These are phyloP conservation scores for Oryzias javanicus DNA, from an alignment of 2,113 vertebrate genomes.

Conservation along the genomic window DNA sequence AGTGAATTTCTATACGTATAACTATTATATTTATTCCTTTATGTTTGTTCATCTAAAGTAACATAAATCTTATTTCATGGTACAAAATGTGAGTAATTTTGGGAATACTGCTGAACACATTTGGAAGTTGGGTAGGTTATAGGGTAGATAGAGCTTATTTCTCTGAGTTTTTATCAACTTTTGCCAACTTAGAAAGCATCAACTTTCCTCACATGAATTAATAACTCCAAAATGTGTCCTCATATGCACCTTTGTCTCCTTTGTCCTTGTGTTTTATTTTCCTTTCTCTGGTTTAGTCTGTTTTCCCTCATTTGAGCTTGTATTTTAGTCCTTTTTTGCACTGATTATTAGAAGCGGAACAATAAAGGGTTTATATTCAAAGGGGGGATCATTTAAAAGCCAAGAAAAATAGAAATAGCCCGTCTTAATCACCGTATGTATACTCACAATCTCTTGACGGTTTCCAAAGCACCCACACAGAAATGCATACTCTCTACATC, in stretches of 20 bases:
- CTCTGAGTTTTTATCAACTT: conserved; percentile 23
- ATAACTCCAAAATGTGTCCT: conserved; percentile 26
- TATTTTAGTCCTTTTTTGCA: conserved; percentile 18
- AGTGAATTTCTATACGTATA: no score
- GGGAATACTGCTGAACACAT: conserved; percentile 20
- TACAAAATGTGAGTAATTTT: conserved; percentile 28
- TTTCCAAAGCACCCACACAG: conserved; percentile 40
- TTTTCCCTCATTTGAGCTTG: conserved; percentile 1
- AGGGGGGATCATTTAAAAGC: conserved; percentile 39
- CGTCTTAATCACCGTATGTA: conserved; percentile 47
- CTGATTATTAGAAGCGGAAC: conserved; percentile 57
- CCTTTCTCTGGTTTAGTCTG: conserved; percentile 7
- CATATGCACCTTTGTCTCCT: conserved; percentile 10
- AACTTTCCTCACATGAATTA: conserved; percentile 50
- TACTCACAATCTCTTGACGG: conserved; percentile 16
- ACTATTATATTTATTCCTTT: no score
- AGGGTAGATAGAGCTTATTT: conserved; percentile 5
- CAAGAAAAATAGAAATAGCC: conserved; percentile 45
- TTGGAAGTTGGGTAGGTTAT: conserved; percentile 20
- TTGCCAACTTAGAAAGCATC: conserved; percentile 38
- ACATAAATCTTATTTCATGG: not conserved
- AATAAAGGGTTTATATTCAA: conserved; percentile 56
- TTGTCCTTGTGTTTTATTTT: conserved; percentile 5
- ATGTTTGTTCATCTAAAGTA: no score
- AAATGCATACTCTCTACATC: conserved; percentile 28